phyloP scores from a whole-genome alignment of 2,113 vertebrate genomes.

The Junco hyemalis region DNA sequence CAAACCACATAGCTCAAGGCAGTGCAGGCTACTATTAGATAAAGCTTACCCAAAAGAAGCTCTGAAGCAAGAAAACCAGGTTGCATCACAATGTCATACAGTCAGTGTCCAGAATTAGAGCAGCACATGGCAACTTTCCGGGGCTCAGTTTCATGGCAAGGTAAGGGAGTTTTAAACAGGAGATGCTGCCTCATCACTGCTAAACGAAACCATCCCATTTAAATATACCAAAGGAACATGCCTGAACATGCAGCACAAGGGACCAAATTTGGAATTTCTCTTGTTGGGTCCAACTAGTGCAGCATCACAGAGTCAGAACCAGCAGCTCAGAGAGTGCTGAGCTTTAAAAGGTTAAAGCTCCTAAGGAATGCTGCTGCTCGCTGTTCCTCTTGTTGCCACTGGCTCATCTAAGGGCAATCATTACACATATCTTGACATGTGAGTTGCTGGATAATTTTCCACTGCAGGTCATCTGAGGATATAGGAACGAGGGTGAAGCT shows the following conservation, averaged over 20 bases:
- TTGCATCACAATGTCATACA: constrained; percentile 35
- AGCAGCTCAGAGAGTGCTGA: neutral
- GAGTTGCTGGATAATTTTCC: constrained; percentile 64
- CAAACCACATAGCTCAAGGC: constrained; percentile 47
- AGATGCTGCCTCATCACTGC: neutral
- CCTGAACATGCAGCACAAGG: neutral
- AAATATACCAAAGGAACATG: neutral
- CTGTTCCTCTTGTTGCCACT: constrained; percentile 9
- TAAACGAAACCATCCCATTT: neutral
- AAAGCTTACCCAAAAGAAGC: constrained; percentile 45
- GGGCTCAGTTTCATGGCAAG: constrained; percentile 16
- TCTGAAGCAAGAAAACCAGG: constrained; percentile 23
- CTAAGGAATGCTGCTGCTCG: neutral
- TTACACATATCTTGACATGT: constrained; percentile 30
- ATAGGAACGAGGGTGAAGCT: constrained; percentile 25
- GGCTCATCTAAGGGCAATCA: constrained; percentile 29
- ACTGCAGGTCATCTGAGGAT: constrained; percentile 58
- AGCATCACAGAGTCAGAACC: constrained; percentile 4
- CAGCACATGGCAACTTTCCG: neutral
- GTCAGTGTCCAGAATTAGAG: constrained; percentile 40
- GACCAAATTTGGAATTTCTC: neutral
- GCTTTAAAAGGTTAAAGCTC: constrained; percentile 59
- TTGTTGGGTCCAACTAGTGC: neutral
- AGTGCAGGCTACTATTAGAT: constrained; percentile 24
- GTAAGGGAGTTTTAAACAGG: constrained; percentile 1